A percentile compares a stretch with the other conserved stretches of the same genome.
Conservation (phyloP, 2,113 vertebrate species). For the Pelecanoides urinatrix region DNA sequence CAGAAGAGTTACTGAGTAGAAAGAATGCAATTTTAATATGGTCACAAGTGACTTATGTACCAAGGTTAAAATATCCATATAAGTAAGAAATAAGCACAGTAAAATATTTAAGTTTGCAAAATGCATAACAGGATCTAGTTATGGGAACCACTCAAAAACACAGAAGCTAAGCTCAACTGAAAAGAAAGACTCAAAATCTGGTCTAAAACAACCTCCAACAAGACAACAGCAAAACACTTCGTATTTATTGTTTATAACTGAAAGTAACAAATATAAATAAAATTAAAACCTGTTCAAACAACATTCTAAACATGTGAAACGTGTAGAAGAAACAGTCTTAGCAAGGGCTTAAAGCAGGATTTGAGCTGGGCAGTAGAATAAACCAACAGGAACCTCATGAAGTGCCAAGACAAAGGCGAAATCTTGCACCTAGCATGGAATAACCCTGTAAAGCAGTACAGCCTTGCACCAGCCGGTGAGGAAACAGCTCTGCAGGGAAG, state of each 20-base stretch:
- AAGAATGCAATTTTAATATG: background rate
- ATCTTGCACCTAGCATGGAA: background rate
- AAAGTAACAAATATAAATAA: slow-evolving; percentile 12
- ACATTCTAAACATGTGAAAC: background rate
- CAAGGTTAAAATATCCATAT: background rate
- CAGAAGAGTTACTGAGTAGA: background rate
- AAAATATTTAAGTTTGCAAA: background rate
- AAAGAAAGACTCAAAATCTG: background rate
- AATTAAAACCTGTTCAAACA: background rate
- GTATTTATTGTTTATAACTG: background rate
- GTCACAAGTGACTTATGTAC: background rate
- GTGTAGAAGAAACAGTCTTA: background rate
- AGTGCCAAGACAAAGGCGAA: background rate
- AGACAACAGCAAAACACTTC: background rate
- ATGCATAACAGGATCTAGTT: background rate
- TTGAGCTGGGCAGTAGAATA: background rate
- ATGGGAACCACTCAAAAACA: background rate
- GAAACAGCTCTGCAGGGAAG: background rate
- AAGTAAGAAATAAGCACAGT: background rate
- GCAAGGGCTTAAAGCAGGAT: background rate
- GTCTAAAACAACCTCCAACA: background rate
- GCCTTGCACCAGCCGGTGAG: background rate
- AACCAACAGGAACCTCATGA: background rate
- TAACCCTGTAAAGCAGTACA: background rate
- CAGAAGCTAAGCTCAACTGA: background rate